A percentile compares a stretch with the other conserved stretches of the same genome.
phyloP scores from a whole-genome alignment of 2,113 vertebrate genomes.

The Chloropsis hardwickii region DNA sequence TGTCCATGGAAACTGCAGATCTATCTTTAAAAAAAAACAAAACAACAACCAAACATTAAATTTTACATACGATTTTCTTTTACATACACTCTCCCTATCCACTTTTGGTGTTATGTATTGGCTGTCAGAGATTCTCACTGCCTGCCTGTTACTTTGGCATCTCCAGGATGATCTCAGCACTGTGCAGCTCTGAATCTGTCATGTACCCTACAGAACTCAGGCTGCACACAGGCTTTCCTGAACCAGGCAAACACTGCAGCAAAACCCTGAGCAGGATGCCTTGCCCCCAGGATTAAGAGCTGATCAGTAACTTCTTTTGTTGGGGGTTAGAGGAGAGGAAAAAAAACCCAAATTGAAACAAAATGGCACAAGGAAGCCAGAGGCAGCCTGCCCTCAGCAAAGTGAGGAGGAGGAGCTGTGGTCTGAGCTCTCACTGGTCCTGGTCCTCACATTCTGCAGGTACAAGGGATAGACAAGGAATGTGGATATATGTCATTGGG shows the following conservation, averaged over 20 bases:
- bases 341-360: neutral
- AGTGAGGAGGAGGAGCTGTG: neutral
- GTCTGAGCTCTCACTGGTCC: neutral
- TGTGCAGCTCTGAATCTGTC: neutral
- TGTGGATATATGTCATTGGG: neutral
- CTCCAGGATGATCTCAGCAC: neutral
- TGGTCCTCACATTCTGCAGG: neutral
- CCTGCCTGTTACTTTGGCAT: neutral
- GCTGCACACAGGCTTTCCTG: neutral
- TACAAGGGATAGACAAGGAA: neutral
- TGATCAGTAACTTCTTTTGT: neutral
- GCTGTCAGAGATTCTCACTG: neutral
- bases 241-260: neutral
- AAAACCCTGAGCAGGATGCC: neutral
- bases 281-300: neutral
- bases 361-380: neutral
- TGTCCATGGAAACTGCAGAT: conserved; percentile 63
- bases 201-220: neutral
- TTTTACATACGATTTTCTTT: neutral
- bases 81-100: neutral
- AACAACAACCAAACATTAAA: neutral
- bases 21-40: neutral
- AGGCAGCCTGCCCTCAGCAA: neutral
- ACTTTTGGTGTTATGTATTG: neutral
- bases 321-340: neutral